These are phyloP conservation scores for Agrochola lota DNA, from an alignment of 2,888 invertebrate genomes.

Conservation along the genomic window DNA sequence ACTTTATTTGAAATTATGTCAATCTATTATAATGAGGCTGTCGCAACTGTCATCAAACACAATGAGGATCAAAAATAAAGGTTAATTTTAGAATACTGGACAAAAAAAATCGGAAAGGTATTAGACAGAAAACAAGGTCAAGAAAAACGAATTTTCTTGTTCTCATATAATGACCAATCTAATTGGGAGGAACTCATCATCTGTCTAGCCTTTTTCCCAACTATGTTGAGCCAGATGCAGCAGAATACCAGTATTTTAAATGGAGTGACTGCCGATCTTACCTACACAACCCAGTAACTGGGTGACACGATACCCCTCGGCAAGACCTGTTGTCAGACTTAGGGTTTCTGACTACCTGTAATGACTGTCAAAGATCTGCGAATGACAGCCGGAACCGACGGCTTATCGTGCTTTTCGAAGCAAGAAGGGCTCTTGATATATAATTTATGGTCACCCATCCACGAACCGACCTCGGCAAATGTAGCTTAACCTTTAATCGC, in stretches of 20 bases:
- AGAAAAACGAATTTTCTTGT: background rate
- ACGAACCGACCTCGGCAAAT: background rate
- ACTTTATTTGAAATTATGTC: conserved; percentile 25
- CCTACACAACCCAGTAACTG: background rate
- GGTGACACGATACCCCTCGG: background rate
- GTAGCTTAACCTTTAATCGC: background rate
- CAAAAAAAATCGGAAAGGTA: background rate
- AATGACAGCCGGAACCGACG: too few species aligned
- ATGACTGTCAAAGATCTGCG: too few species aligned
- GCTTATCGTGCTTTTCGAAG: background rate
- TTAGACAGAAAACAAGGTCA: background rate
- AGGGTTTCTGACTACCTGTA: too few species aligned
- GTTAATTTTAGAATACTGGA: conserved; percentile 1
- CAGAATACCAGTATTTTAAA: background rate
- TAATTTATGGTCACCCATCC: background rate
- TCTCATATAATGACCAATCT: too few species aligned
- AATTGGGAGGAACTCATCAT: too few species aligned
- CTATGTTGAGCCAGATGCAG: background rate
- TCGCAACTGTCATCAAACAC: background rate
- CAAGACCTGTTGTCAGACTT: too few species aligned
- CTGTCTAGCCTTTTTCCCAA: background rate
- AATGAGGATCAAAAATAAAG: conserved; percentile 15
- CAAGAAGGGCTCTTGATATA: background rate
- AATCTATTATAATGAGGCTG: conserved; percentile 27
- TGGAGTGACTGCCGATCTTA: background rate